phyloP scores from a whole-genome alignment of 2,113 vertebrate species.

The Tauraco erythrolophus region DNA sequence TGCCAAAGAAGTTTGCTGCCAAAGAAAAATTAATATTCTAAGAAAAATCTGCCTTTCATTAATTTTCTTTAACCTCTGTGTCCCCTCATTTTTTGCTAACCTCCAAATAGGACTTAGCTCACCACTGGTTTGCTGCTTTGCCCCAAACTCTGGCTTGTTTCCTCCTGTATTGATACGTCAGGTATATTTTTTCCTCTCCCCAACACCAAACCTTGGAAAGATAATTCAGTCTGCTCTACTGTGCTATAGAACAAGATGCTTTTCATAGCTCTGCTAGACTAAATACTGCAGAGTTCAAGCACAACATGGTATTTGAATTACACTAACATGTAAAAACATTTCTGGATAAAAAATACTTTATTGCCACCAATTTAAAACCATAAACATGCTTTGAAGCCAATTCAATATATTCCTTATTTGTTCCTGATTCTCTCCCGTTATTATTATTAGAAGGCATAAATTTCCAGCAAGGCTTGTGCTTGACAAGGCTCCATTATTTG shows the following conservation, averaged over 20 bases:
- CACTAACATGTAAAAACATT: slow-evolving; percentile 64
- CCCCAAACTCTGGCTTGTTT: not conserved
- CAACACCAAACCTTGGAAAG: not conserved
- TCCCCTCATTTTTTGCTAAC: not conserved
- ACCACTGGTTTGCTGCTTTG: not conserved
- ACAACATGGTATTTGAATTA: slow-evolving; percentile 70
- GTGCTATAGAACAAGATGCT: not conserved
- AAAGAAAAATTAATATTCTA: not conserved
- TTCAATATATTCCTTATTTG: slow-evolving; percentile 82
- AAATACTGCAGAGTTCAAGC: slow-evolving; percentile 64
- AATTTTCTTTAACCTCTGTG: not conserved
- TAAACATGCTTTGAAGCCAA: slow-evolving; percentile 79
- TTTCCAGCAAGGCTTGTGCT: slow-evolving; percentile 74
- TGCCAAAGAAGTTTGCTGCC: not conserved
- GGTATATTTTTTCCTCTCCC: not conserved
- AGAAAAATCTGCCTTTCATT: not conserved
- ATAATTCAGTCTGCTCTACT: not conserved
- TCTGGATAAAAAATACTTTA: slow-evolving; percentile 75
- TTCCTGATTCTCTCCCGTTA: slow-evolving; percentile 72
- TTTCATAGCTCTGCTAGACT: slow-evolving; percentile 47
- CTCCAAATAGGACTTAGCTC: not conserved
- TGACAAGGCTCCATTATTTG: slow-evolving; percentile 84
- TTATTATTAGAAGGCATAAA: slow-evolving; percentile 85
- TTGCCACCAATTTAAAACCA: slow-evolving; percentile 76
- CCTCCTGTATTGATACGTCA: not conserved